A percentile compares a stretch with the other conserved stretches of the same genome.
phyloP scores from a whole-genome alignment of 2,888 invertebrate species.

The Nomada flava region DNA sequence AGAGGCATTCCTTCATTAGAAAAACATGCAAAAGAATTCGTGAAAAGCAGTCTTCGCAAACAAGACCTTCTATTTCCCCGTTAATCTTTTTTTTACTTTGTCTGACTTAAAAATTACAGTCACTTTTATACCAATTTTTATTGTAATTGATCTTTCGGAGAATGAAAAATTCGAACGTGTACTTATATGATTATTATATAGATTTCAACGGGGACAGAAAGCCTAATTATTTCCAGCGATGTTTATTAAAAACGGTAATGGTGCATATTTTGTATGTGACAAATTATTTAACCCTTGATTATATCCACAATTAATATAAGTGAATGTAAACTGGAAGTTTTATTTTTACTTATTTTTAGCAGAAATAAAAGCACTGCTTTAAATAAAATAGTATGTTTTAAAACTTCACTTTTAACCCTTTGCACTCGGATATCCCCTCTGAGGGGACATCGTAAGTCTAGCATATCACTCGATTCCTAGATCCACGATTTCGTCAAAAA shows the following conservation, averaged over 20 bases:
- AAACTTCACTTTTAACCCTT: no score
- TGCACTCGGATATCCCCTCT: no score
- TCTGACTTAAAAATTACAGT: neutral
- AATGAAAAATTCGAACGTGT: neutral
- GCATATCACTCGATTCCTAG: no score
- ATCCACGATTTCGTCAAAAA: no score
- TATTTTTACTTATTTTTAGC: no score
- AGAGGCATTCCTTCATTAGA: slow-evolving; percentile 23
- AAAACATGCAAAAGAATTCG: neutral
- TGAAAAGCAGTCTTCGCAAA: neutral
- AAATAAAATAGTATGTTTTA: no score
- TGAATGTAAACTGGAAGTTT: no score
- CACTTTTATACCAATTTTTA: no score
- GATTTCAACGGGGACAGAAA: neutral
- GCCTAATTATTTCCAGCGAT: neutral
- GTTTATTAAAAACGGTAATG: no score
- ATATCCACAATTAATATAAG: neutral
- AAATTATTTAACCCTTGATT: neutral
- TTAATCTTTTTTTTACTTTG: neutral
- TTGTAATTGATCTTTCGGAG: neutral
- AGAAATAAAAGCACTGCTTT: no score
- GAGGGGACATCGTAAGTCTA: no score
- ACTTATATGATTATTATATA: neutral
- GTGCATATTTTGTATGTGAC: neutral
- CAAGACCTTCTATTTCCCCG: neutral